Base-by-base conservation (phyloP, 2,888 invertebrate species). In the Petrolisthes manimaculis region DNA sequence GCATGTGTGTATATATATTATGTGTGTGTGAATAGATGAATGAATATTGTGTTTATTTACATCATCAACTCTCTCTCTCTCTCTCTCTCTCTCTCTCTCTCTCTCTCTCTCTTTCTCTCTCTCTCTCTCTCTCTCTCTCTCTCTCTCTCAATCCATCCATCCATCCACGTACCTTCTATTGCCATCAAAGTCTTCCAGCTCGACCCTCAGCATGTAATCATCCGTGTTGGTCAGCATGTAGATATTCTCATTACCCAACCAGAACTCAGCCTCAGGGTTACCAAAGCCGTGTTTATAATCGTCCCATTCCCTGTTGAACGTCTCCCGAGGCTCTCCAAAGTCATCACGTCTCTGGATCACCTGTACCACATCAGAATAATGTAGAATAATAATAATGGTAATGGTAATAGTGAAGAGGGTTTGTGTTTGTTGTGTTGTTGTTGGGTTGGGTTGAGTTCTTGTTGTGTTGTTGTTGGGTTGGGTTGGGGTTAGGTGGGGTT, bases 271-370 rank as follows among this genome's bases (percentile, higher is more conserved):
- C 91, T 95, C 95, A 0, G 97, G 96, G 93, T 97, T 97, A 4
- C 97, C 97, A 92, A 97, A 97, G 0, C 97, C 97, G 92, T 97
- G 97, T 93, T 97, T 97, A 93, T 97, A 97, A 92, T 97, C 97
- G 88, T 96, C 95, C 97, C 97, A 97, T 93, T 97, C 97, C 1
- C 97, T 94, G 93, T 97, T 97, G 94, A 97, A 97, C 93, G 97
- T 97, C 93, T 97, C 97, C 0, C 97, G 94, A 0, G 97, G 96
- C 51, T 97, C 95, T 0, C 97, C 97, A 92, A 95, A 97, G 93
- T 97, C 97, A 92, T 97, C 97, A 89, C 97, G 94, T 37, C 97
- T 94, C 94, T 97, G 97, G 92, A 97, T 97, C 1, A 97, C 97
- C 97, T 97, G 92, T 80, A n/a, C n/a, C n/a, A n/a, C n/a, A n/a